Evolutionary conservation across 2,113 vertebrate genomes (phyloP), one percentile per base, ranked within the genome.

Genomic region (Epinephelus lanceolatus): DNA sequence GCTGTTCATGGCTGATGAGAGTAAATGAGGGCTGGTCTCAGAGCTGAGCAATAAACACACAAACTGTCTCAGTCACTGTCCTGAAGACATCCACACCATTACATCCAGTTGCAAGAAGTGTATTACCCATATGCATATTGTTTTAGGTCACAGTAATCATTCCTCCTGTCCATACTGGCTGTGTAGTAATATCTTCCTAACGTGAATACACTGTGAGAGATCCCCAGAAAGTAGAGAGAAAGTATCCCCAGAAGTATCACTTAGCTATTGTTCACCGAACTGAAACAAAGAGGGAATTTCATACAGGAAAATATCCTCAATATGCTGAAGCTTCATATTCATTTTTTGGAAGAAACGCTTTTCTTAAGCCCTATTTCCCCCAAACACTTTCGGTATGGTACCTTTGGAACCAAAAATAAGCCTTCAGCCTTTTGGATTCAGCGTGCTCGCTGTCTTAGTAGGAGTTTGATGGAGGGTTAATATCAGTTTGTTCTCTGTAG

Each of bases 1-100:
- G 82, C 78, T 86, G 70, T 51, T 83, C 7, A 13, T 56, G 59
- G 47, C 51, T 40, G 49, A 62, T 55, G 42, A 56, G 25, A 30
- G 61, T 23, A 65, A n/a, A 33, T 27, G 10, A 63, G 7, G 12
- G 23, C 47, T 23, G 45, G 7, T 23, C 19, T 70, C 49, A 33
- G 19, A 47, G 56, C n/a, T 45, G 56, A 60, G 25, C 18, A 60
- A 21, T 21, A 33, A 51, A 45, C 71, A 33, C 33, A 5, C 27
- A 57, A 74, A n/a, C 60, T 51, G 25, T 49, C 40, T 55, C 21
- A 71, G 30, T 56, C 33, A 57, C 21, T 25, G 61, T 27, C 18
- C 49, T 49, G 37, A 67, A 49, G 42, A 45, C 42, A 12, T 45
- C 42, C 55, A 76, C 30, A 51, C 30, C 25, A 37, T n/a, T 40